Conservation (phyloP, 2,113 vertebrate species). For the Cyprinodon brontotheroides region DNA sequence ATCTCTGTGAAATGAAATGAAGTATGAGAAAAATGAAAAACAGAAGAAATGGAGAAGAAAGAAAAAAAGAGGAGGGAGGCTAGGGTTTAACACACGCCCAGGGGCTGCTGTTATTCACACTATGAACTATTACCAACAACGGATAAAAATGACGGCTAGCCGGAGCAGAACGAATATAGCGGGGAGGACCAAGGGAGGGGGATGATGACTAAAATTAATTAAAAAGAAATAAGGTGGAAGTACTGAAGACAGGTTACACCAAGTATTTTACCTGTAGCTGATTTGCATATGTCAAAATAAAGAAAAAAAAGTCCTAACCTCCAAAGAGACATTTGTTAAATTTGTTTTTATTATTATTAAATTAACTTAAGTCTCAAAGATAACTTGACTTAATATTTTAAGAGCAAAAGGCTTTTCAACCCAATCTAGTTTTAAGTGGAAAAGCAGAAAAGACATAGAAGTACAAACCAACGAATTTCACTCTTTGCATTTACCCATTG, state of each 20-base stretch:
- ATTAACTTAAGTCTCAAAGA: not conserved
- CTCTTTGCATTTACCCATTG: no score
- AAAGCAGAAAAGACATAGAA: no score
- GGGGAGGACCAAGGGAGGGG: not conserved
- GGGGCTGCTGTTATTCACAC: conserved; percentile 57
- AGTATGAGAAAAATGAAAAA: conserved; percentile 63
- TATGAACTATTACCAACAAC: conserved; percentile 52
- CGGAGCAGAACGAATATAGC: conserved; percentile 40
- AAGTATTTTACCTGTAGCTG: not conserved
- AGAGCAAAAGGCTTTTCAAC: not conserved
- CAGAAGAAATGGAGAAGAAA: conserved; percentile 62
- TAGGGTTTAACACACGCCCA: conserved; percentile 45
- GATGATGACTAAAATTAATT: conserved; percentile 16
- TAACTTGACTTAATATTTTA: not conserved
- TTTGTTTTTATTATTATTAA: not conserved
- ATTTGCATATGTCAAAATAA: not conserved
- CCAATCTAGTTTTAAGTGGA: no score
- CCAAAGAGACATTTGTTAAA: not conserved
- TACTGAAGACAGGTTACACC: conserved; percentile 1
- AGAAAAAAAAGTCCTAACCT: not conserved
- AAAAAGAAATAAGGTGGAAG: not conserved
- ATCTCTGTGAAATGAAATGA: conserved; percentile 77
- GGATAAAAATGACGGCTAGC: conserved; percentile 41
- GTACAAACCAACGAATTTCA: no score
- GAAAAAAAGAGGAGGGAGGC: conserved; percentile 40